phyloP scores from a whole-genome alignment of 1,140 invertebrate genomes.

The Brachionus koreanus region DNA sequence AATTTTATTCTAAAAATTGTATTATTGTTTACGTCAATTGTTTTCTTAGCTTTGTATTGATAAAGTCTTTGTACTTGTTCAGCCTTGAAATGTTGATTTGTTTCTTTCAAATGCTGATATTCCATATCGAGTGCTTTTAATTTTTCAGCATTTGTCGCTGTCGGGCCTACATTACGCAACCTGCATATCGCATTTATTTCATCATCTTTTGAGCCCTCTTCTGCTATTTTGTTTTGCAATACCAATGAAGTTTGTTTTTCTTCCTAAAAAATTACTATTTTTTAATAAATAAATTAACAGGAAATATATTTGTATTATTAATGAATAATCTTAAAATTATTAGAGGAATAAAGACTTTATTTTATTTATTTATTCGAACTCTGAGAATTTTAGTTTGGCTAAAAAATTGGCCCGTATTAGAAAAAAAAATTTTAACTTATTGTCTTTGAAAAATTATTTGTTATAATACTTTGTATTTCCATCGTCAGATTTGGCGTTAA shows the following conservation, averaged over 20 bases:
- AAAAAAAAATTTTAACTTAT: too few species aligned
- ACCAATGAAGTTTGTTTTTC: background rate
- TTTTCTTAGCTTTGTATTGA: constrained; percentile 41
- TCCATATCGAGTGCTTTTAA: constrained; percentile 36
- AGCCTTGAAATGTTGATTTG: constrained; percentile 14
- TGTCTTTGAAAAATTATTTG: too few species aligned
- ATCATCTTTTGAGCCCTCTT: constrained; percentile 37
- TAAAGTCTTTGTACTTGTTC: constrained; percentile 32
- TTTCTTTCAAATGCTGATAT: constrained; percentile 17
- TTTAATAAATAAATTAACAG: too few species aligned
- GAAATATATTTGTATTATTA: too few species aligned
- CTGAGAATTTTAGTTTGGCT: too few species aligned
- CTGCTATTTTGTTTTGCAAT: constrained; percentile 25
- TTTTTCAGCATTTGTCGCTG: constrained; percentile 13
- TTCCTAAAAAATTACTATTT: too few species aligned
- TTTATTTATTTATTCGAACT: too few species aligned
- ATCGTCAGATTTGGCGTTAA: too few species aligned
- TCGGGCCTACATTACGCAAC: background rate
- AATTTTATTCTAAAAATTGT: background rate
- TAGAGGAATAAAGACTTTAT: too few species aligned
- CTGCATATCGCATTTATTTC: constrained; percentile 41
- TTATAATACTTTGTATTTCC: too few species aligned
- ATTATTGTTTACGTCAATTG: background rate
- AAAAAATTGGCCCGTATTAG: too few species aligned
- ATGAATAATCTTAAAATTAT: too few species aligned